Evolutionary conservation across 1,140 invertebrate genomes (phyloP), one percentile per base, ranked within the genome.

Genomic region (Laodelphax striatellus): DNA sequence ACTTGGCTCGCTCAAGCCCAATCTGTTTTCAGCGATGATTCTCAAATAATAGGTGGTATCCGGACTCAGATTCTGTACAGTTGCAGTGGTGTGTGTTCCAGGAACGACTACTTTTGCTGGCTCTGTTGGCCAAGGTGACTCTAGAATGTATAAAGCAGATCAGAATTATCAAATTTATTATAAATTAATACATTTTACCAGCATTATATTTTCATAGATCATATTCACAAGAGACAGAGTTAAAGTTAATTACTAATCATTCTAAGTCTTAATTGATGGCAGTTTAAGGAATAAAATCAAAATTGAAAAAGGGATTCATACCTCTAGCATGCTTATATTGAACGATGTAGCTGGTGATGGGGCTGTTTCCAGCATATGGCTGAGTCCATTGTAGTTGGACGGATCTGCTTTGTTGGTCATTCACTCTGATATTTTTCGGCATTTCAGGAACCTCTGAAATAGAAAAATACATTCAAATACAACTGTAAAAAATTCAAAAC

Each of bases 41-140:
- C 92, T 79, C 61, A 97, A 80, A 69, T 94, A 86, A 75, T 96
- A 97, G n/a, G 83, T 84, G 56, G 86, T 91, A 0, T 92, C 86
- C 0, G 94, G 93, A 57, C 86, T 82, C 1, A 97, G 76, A 65
- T 86, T 86, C 63, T 83, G 82, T 13, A 97, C 80, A 55, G 82
- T 85, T 1, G 87, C 84, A 62, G 84, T 83, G 3, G 84, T 87
- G 68, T 89, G 86, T 13, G 82, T 81, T 0, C 89, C 89, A 0
- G 87, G 81, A 6, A 92, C 85, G 44, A 86, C 83, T 1, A 88
- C 80, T 73, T 90, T 88, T 58, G 86, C 82, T 13, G 87, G 86
- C 65, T 87, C 84, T 41, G 82, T 78, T 64, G 82, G 80, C 86
- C 86, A 88, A 14, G 34, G 34, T 13, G 34, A 38, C 10, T 38